Evolutionary conservation across 2,113 vertebrate species (phyloP), one percentile per base, ranked within the genome.

Genomic region (Ageneiosus marmoratus): DNA sequence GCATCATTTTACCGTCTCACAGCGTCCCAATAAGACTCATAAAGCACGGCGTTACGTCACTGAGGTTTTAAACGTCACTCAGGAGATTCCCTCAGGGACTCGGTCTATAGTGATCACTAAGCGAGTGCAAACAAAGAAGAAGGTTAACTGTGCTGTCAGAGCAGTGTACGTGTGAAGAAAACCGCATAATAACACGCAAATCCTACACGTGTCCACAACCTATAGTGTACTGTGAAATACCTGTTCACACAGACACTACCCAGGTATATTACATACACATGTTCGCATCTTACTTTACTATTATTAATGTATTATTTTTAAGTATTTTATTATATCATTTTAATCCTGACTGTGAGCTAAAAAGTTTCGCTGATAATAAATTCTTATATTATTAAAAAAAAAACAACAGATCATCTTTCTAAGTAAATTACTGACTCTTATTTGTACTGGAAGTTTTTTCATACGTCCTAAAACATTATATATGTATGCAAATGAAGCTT

Each of bases 11-110:
- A 6, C 60, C 75, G 37, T 65, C 62, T 67, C 81, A 69, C 70
- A 41, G 58, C 58, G 65, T 79, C 86, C 77, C 73, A 44, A 37
- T 69, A 69, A 53, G n/a, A 32, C 60, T 83, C 62, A 53, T 85
- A 55, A 84, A 85, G 73, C 53, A 60, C 16, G 41, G 44, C 75
- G 41, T 60, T 48, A 62, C 44, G 48, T 29, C 58, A 9, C 22
- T 76, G 79, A 65, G 76, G 72, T 75, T 85, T 80, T 51, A 60
- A 86, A 79, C 50, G 2, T 72, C 44, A 73, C 53, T 34, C n/a
- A n/a, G 50, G 78, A 75, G 81, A 9, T 73, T 81, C 62, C 78
- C 37, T 46, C 20, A 4, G 29, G 32, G 6, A 7, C 37, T 11
- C 37, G 44, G 37, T 70, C 37, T 70, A 13, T n/a, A 27, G 22